Evolutionary conservation across 2,113 vertebrate genomes (phyloP).

Genomic region (Coptodon bakossiorum): DNA sequence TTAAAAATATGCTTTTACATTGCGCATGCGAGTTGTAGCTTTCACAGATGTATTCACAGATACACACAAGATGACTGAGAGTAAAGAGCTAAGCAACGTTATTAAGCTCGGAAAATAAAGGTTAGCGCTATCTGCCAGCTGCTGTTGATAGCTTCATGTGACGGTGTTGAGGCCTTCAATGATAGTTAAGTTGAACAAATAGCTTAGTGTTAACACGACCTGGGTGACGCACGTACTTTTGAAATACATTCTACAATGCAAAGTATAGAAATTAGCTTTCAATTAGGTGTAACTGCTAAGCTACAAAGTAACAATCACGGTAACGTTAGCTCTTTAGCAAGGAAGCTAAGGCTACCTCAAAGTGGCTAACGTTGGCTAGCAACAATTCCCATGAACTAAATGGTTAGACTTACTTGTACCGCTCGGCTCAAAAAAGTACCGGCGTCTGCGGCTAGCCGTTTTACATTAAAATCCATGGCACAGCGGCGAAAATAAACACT

Average conservation of each 20-base stretch:
- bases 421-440: slow-evolving; percentile 93
- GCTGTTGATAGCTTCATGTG: background rate
- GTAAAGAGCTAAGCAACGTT: background rate
- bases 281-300: background rate
- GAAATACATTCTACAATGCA: no score
- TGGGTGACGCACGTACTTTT: background rate
- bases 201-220: background rate
- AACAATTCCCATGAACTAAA: background rate
- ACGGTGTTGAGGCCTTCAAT: slow-evolving; percentile 13
- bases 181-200: background rate
- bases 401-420: slow-evolving; percentile 80
- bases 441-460: slow-evolving; percentile 90
- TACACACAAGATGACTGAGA: fast-evolving
- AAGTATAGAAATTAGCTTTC: background rate
- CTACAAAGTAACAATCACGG: background rate
- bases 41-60: background rate
- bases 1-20: background rate
- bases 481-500: background rate
- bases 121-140: background rate
- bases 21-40: background rate
- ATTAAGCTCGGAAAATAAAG: background rate
- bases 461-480: slow-evolving; percentile 91
- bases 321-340: background rate
- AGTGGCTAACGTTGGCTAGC: slow-evolving; percentile 23
- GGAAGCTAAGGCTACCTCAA: slow-evolving; percentile 1